Evolutionary conservation across 2,113 vertebrate species (phyloP).

Genomic region (Chaetops frenatus): DNA sequence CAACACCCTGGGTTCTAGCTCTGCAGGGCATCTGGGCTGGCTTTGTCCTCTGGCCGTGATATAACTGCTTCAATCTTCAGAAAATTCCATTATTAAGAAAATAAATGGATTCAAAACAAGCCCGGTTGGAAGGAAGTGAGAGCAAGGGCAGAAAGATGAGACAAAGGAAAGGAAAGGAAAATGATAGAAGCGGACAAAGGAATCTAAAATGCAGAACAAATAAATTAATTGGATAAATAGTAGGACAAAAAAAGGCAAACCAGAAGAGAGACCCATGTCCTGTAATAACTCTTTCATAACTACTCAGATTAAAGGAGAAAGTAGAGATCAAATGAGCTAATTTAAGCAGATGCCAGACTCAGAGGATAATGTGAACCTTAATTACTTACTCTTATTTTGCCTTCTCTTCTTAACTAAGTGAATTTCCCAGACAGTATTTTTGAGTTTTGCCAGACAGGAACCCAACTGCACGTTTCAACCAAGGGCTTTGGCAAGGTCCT

Average conservation of each 20-base stretch:
- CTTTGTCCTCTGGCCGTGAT: background rate
- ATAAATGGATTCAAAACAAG: background rate
- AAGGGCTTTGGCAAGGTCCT: background rate
- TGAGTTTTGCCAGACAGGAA: conserved; percentile 38
- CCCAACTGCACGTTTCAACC: background rate
- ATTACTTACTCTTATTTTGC: conserved; percentile 8
- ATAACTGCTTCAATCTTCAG: rapidly evolving
- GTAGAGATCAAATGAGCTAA: conserved; percentile 22
- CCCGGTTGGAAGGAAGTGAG: background rate
- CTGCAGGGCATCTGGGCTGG: background rate
- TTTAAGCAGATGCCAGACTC: conserved; percentile 22
- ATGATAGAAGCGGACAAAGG: background rate
- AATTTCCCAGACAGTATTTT: conserved; percentile 3
- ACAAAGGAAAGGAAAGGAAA: background rate
- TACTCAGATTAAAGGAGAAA: conserved; percentile 28
- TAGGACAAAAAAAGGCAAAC: background rate
- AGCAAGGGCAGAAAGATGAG: background rate
- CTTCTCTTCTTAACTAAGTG: background rate
- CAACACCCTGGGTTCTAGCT: rapidly evolving
- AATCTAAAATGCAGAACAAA: background rate
- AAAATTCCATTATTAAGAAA: background rate
- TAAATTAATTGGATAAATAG: conserved; percentile 22
- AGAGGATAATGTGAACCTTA: background rate
- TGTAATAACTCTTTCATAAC: conserved; percentile 21
- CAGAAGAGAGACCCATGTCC: background rate